Evolutionary conservation across 2,888 invertebrate species (phyloP).

Genomic region (Orthosia cruda): DNA sequence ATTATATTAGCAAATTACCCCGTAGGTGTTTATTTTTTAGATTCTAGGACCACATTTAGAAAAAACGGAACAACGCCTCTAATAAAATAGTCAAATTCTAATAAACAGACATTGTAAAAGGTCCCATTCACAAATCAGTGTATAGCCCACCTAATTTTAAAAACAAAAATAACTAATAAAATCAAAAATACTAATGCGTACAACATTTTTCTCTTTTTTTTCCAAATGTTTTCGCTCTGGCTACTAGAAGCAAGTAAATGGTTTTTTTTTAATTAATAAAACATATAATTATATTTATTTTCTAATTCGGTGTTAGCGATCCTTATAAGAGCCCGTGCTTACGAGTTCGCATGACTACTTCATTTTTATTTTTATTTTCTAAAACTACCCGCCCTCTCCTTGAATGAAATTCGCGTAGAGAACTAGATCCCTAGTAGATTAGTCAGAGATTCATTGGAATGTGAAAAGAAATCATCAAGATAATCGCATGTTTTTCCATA

Average conservation of each 20-base stretch:
- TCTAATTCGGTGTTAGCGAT: slow-evolving; percentile 85
- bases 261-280: slow-evolving; percentile 73
- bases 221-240: slow-evolving; percentile 90
- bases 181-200: slow-evolving; percentile 80
- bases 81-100: slow-evolving; percentile 6
- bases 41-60: slow-evolving; percentile 21
- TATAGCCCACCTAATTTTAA: slow-evolving; percentile 53
- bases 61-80: slow-evolving; percentile 56
- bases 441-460: slow-evolving; percentile 90
- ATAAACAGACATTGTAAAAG: slow-evolving; percentile 31
- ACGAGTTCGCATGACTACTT: slow-evolving; percentile 83
- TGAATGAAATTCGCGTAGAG: slow-evolving; percentile 87
- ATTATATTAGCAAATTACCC: neutral
- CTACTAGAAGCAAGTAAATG: slow-evolving; percentile 92
- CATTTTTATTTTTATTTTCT: slow-evolving; percentile 70
- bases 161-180: slow-evolving; percentile 63
- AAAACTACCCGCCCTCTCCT: slow-evolving; percentile 76
- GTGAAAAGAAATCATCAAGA: slow-evolving; percentile 60
- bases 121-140: slow-evolving; percentile 41
- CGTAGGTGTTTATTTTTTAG: slow-evolving; percentile 27
- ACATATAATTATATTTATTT: slow-evolving; percentile 56
- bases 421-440: slow-evolving; percentile 86
- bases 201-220: slow-evolving; percentile 77
- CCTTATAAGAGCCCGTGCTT: slow-evolving; percentile 81
- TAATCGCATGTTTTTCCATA: slow-evolving; percentile 54